Percentiles rank a stretch among this genome's conserved stretches.
phyloP scores from a whole-genome alignment of 2,113 vertebrate genomes.

The Hippocampus zosterae region DNA sequence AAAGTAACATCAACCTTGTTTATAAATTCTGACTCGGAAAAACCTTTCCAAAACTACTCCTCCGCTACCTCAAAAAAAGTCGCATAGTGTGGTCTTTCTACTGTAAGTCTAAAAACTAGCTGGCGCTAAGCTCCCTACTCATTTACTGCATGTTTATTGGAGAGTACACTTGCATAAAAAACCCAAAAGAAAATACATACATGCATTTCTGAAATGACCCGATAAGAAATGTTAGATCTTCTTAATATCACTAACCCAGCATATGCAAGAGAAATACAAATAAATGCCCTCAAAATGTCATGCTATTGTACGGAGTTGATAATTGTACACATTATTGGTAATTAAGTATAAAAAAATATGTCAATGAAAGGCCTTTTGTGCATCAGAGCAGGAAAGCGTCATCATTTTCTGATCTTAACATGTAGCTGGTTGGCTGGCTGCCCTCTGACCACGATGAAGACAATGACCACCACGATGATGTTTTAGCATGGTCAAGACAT shows the following conservation, averaged over 20 bases:
- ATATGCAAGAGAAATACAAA: conserved; percentile 9
- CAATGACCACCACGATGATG: background rate
- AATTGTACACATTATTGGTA: background rate
- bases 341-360: conserved; percentile 42
- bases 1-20: background rate
- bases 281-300: background rate
- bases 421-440: background rate
- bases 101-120: background rate
- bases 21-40: background rate
- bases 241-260: background rate
- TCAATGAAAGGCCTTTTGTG: conserved; percentile 45
- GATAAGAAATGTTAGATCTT: conserved; percentile 13
- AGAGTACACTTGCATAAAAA: background rate
- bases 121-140: background rate
- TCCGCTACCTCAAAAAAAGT: background rate
- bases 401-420: background rate
- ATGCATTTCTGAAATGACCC: background rate
- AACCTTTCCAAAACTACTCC: background rate
- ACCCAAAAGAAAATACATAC: background rate
- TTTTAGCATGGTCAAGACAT: conserved; percentile 50
- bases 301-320: background rate
- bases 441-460: background rate
- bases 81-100: background rate
- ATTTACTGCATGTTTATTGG: background rate
- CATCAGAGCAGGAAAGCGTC: conserved; percentile 15